A percentile compares a stretch with the other conserved stretches of the same genome.
phyloP scores from a whole-genome alignment of 2,113 vertebrate species.

The Dromas ardeola region DNA sequence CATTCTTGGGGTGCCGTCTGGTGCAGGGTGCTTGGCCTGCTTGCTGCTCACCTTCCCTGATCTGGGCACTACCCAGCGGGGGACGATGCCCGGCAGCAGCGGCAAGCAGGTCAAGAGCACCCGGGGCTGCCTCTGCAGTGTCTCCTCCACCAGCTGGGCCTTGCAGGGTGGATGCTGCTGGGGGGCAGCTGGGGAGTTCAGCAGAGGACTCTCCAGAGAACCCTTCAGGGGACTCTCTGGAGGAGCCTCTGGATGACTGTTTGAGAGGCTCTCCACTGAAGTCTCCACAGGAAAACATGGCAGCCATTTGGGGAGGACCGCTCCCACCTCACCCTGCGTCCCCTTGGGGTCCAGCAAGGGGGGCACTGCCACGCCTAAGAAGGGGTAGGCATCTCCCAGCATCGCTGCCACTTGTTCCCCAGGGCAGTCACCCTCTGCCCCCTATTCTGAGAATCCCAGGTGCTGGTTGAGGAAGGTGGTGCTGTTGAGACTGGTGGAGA shows the following conservation, averaged over 20 bases:
- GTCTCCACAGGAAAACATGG: neutral
- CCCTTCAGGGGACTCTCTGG: neutral
- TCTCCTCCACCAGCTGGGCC: neutral
- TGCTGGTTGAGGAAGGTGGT: too few species aligned
- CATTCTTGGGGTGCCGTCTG: neutral
- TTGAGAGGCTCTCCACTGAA: neutral
- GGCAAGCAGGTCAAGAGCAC: too few species aligned
- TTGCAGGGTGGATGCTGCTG: accelerated
- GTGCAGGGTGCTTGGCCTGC: accelerated
- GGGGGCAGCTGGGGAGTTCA: neutral
- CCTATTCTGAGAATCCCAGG: too few species aligned
- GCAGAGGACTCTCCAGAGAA: neutral
- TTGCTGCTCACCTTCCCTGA: neutral
- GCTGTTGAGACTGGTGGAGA: too few species aligned
- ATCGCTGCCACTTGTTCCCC: too few species aligned
- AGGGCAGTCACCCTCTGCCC: too few species aligned
- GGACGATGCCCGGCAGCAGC: accelerated
- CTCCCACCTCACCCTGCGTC: too few species aligned
- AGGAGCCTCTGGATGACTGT: neutral
- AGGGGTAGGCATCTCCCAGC: too few species aligned
- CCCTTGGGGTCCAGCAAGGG: too few species aligned
- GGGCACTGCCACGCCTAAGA: too few species aligned
- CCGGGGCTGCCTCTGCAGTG: neutral
- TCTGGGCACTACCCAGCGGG: accelerated
- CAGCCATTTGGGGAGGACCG: too few species aligned